A percentile compares a stretch with the other conserved stretches of the same genome.
phyloP scores from a whole-genome alignment of 2,113 vertebrate genomes.

The pig (Sus scrofa) region T2T-Sscrofa CM000822.6:50319001-50319500 shows the following conservation, averaged over 20 bases:
- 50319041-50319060: not conserved
- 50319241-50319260: not conserved
- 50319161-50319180: no score
- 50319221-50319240: not conserved
- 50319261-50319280: not conserved
- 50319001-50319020: no score
- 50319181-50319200: not conserved
- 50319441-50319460: not conserved
- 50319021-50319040: not conserved
- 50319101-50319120: not conserved
- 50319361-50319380: not conserved
- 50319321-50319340: not conserved
- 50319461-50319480: no score
- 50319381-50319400: not conserved
- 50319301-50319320: not conserved
- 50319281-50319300: not conserved
- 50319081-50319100: no score
- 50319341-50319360: not conserved
- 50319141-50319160: not conserved
- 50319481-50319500: not conserved
- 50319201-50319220: not conserved
- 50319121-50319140: not conserved
- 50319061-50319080: not conserved
- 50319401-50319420: not conserved
- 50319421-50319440: not conserved